These are phyloP conservation scores for Poicephalus meyeri DNA, from an alignment of 2,113 vertebrate genomes.

Conservation along the genomic window DNA sequence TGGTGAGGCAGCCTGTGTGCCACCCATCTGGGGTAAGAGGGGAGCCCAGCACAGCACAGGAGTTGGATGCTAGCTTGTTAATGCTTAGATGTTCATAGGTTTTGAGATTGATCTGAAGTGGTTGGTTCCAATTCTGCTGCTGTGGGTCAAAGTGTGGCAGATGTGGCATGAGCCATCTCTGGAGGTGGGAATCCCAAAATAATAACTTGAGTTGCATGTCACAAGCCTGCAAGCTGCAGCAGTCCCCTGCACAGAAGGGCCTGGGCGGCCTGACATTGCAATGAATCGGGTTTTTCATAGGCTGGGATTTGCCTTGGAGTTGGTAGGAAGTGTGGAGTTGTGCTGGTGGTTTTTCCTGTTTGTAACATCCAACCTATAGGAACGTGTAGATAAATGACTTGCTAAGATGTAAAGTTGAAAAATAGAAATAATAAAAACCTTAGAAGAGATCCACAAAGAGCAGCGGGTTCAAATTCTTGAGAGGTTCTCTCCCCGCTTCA, in stretches of 20 bases:
- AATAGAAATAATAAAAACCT: not conserved
- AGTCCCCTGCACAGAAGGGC: not conserved
- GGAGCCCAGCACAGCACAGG: not conserved
- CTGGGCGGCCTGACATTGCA: not conserved
- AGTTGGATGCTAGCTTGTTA: not conserved
- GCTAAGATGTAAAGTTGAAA: not conserved
- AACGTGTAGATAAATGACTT: not conserved
- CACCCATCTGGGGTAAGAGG: not conserved
- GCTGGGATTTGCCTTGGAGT: not conserved
- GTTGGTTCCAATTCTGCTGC: not conserved
- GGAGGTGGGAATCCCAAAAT: not conserved
- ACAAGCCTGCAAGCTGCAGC: not conserved
- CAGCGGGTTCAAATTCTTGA: not conserved
- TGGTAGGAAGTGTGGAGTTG: not conserved
- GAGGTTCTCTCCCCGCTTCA: not conserved
- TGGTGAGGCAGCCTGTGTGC: not conserved
- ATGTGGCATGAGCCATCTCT: not conserved
- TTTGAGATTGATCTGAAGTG: not conserved
- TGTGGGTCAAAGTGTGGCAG: not conserved
- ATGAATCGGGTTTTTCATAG: fast-evolving
- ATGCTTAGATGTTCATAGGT: not conserved
- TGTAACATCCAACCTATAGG: not conserved
- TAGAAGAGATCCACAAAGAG: not conserved
- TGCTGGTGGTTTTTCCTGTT: not conserved
- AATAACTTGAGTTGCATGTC: fast-evolving